These are phyloP conservation scores for Tanypteryx hageni DNA, from an alignment of 2,888 invertebrate genomes.

Conservation along the genomic window DNA sequence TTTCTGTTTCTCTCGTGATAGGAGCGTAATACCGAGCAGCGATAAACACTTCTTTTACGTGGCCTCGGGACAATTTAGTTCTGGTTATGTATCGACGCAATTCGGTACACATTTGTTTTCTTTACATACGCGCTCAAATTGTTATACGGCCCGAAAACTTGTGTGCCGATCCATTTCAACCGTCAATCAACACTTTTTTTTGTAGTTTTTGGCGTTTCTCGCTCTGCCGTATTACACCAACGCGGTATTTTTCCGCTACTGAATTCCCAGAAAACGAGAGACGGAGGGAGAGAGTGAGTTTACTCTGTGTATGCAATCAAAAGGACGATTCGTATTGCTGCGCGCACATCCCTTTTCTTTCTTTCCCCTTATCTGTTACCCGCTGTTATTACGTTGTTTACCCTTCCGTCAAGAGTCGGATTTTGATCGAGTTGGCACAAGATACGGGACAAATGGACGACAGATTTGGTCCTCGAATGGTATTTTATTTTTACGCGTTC, in stretches of 20 bases:
- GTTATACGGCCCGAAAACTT: not conserved
- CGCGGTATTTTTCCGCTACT: not conserved
- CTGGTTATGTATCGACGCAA: slow-evolving; percentile 7
- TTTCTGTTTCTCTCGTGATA: not conserved
- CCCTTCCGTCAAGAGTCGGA: slow-evolving; percentile 25
- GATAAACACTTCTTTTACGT: not conserved
- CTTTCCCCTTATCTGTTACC: not conserved
- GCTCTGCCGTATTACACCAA: not conserved
- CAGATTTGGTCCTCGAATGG: not conserved
- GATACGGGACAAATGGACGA: slow-evolving; percentile 28
- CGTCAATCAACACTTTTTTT: not conserved
- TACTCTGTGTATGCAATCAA: not conserved
- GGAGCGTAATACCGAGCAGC: not conserved
- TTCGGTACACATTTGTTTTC: not conserved
- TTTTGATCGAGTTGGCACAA: slow-evolving; percentile 59
- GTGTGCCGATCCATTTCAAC: not conserved
- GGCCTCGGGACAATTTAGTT: not conserved
- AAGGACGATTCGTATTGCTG: slow-evolving; percentile 1
- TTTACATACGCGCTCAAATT: not conserved
- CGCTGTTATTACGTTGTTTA: slow-evolving; percentile 58
- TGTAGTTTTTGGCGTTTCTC: not conserved
- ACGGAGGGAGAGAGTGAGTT: not conserved
- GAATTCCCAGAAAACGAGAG: no score
- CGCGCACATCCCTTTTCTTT: not conserved
- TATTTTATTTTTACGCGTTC: not conserved